These are phyloP conservation scores for Sphenodon punctatus DNA, from an alignment of 2,797 vertebrate genomes.

Conservation along the genomic window DNA sequence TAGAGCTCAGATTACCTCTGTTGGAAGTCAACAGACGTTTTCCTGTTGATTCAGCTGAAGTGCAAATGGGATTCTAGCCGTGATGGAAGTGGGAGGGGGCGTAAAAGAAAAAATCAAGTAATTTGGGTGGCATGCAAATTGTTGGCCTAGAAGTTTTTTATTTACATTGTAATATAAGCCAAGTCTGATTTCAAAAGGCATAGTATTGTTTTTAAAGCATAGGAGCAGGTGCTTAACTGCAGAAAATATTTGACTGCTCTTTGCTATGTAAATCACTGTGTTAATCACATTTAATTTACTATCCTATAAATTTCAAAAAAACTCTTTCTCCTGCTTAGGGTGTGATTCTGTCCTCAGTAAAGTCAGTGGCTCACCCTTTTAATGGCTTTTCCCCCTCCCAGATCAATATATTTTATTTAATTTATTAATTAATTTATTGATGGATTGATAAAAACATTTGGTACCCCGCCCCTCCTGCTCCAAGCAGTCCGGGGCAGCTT, in stretches of 20 bases:
- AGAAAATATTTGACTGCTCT: not conserved
- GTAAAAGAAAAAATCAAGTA: conserved; percentile 4
- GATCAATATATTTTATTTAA: too few relatives aligned
- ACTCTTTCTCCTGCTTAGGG: not conserved
- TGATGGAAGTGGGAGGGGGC: not conserved
- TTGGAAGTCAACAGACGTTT: conserved; percentile 18
- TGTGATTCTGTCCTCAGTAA: too few relatives aligned
- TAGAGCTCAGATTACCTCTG: conserved; percentile 18
- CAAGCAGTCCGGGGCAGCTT: too few relatives aligned
- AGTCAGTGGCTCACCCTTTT: too few relatives aligned
- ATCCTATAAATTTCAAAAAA: not conserved
- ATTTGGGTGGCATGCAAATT: not conserved
- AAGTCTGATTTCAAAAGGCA: not conserved
- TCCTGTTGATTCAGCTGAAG: conserved; percentile 24
- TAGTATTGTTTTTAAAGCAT: not conserved
- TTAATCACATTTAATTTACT: not conserved
- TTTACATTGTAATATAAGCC: too few relatives aligned
- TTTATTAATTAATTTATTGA: too few relatives aligned
- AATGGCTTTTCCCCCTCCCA: too few relatives aligned
- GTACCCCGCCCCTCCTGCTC: too few relatives aligned
- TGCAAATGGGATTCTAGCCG: not conserved
- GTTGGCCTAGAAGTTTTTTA: not conserved
- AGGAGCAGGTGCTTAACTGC: conserved; percentile 14
- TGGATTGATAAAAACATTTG: too few relatives aligned
- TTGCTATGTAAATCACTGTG: not conserved